Base-by-base conservation (phyloP, 1,140 invertebrate species). In the Nomia melanderi region DNA sequence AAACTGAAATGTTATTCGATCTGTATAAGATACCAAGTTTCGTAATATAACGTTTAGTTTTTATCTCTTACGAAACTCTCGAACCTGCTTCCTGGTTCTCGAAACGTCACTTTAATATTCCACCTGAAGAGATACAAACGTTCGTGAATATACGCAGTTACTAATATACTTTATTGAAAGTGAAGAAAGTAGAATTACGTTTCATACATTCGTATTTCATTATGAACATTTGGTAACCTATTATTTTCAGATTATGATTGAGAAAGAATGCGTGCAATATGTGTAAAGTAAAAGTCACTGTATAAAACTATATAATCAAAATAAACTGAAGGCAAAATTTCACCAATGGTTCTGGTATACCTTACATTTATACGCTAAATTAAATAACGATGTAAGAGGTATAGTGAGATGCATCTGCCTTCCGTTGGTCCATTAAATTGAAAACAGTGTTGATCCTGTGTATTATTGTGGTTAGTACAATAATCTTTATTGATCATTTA, bases 231-330 rank as follows among this genome's bases (percentile, higher is more conserved):
- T 36, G 17, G 25, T 72, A 36, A 81, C 53, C 60, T 60, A 62
- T 44, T 36, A 53, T 8, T 83, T 83, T 76, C 82, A 83, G 80
- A 76, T 83, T 23, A 66, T 53, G 56, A 67, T n/a, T 29, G 25
- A 56, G 17, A 54, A 64, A 70, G 74, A 78, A 63, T 76, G 70
- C 44, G 23, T 50, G 66, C 44, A 20, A 54, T 59, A 14, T n/a
- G 14, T 29, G 54, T 64, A 29, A 63, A 83, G 65, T 80, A 71
- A 25, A 65, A 65, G 14, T 8, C 59, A 53, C 23, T 31, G 5
- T n/a, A 23, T 64, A 41, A 73, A 62, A 60, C 69, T 33, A 25
- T n/a, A 41, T 64, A 78, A 60, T 66, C 36, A 29, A n/a, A 41
- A 50, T 41, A 44, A 53, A 60, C 5, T 70, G 33, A 63, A 27